Evolutionary conservation across 1,140 invertebrate genomes (phyloP).

Genomic region (Drosophila kepulauana): DNA sequence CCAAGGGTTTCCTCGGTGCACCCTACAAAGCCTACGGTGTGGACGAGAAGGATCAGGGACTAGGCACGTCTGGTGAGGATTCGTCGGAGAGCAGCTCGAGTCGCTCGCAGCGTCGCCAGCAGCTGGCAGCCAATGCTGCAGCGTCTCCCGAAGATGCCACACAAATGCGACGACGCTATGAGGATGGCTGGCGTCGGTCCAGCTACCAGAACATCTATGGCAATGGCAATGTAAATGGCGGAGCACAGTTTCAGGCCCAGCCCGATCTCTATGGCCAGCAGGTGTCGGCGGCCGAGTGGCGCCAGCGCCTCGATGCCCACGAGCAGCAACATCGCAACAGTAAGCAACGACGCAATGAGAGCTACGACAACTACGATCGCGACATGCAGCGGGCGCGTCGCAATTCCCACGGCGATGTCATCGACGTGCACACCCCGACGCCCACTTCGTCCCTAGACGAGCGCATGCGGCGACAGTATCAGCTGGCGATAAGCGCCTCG

Average conservation of each 20-base stretch:
- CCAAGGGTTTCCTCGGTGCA: conserved; percentile 86
- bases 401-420: conserved; percentile 63
- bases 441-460: conserved; percentile 76
- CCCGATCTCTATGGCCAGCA: conserved; percentile 79
- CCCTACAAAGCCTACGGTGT: conserved; percentile 87
- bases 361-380: conserved; percentile 65
- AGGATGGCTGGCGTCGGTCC: conserved; percentile 90
- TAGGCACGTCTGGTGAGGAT: conserved; percentile 94
- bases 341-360: conserved; percentile 40
- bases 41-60: conserved; percentile 92
- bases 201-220: conserved; percentile 80
- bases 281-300: conserved; percentile 80
- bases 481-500: conserved; percentile 24
- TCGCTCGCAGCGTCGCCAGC: conserved; percentile 88
- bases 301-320: conserved; percentile 70
- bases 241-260: conserved; percentile 69
- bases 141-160: conserved; percentile 84
- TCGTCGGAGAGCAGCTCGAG: conserved; percentile 91
- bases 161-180: conserved; percentile 87
- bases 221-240: conserved; percentile 16
- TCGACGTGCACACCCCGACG: conserved; percentile 64
- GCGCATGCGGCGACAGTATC: conserved; percentile 59
- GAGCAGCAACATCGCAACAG: conserved; percentile 66
- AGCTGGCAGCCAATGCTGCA: conserved; percentile 61
- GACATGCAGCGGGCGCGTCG: conserved; percentile 65